Base-by-base conservation (phyloP, 2,113 vertebrate species). In the Notothenia rossii region DNA sequence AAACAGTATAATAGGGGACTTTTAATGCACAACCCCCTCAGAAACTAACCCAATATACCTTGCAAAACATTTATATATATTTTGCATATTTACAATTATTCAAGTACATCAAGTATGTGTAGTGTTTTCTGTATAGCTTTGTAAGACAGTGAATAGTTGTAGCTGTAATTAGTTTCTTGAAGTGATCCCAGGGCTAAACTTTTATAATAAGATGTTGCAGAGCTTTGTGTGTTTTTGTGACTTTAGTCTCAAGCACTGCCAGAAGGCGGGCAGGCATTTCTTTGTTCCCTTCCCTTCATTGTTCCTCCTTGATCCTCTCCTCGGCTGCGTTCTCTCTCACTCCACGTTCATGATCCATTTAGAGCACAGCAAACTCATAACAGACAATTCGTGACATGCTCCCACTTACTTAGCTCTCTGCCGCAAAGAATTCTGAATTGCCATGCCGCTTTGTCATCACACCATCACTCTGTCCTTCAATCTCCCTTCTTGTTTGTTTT, bases 281-380 rank as follows among this genome's bases (percentile, higher is more conserved):
- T 60, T 51, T n/a, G 36, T 51, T 1, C 43, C 69, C 46, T 25
- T 33, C 69, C 71, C n/a, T 65, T 82, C 87, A 70, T 79, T 86
- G 25, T 33, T 93, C 33, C 87, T 81, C 74, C 92, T 93, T 86
- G 91, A 93, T 89, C 79, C 51, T 22, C 49, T 76, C 49, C 56
- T 49, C 33, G 7, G 62, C 62, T 79, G 70, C 33, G 17, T 73
- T 62, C 62, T 18, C 65, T 66, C 51, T 75, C 73, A 4, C 54
- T 82, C 49, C 50, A 43, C 66, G 14, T 29, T 33, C 43, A 69
- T 69, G 80, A 86, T 88, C 81, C 66, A 83, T 82, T 71, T 49
- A 36, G 75, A 82, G 48, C 74, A 12, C 40, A 7, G 72, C 54
- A 84, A 90, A 93, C 75, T 92, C 84, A 43, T 70, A 75, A 81